Percentiles rank a stretch among this genome's conserved stretches.
phyloP scores from a whole-genome alignment of 2,888 invertebrate genomes.

The Eupithecia exiguata region DNA sequence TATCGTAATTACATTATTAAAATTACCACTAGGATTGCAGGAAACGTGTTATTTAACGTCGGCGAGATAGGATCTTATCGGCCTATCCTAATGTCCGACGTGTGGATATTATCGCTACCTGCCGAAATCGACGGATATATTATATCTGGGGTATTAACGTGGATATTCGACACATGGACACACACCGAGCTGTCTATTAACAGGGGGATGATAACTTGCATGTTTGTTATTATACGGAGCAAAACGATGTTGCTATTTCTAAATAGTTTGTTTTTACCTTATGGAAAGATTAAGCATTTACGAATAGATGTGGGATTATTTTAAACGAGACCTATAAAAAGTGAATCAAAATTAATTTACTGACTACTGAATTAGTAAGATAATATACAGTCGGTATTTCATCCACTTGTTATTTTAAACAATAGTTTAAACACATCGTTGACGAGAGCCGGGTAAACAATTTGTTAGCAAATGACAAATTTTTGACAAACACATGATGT shows the following conservation, averaged over 20 bases:
- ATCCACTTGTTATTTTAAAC: too few species aligned
- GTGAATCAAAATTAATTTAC: neutral
- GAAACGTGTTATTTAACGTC: slow-evolving; percentile 83
- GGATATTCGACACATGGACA: slow-evolving; percentile 68
- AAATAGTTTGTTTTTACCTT: neutral
- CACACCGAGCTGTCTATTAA: slow-evolving; percentile 50
- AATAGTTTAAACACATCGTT: too few species aligned
- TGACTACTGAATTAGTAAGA: neutral
- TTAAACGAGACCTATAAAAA: neutral
- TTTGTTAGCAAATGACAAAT: too few species aligned
- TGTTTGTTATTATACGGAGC: neutral
- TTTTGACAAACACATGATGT: too few species aligned
- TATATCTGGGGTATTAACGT: slow-evolving; percentile 38
- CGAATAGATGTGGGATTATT: neutral
- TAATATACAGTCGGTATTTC: too few species aligned
- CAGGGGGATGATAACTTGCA: slow-evolving; percentile 40
- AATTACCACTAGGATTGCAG: slow-evolving; percentile 81
- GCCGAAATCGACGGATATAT: slow-evolving; percentile 73
- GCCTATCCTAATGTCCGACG: slow-evolving; percentile 77
- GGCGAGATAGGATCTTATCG: slow-evolving; percentile 79
- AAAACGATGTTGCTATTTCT: neutral
- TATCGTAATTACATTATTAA: slow-evolving; percentile 82
- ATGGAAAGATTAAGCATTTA: neutral
- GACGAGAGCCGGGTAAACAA: too few species aligned
- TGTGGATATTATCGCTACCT: slow-evolving; percentile 82